Evolutionary conservation across 1,140 invertebrate species (phyloP), one percentile per base, ranked within the genome.

Genomic region (Liolophura sinensis): DNA sequence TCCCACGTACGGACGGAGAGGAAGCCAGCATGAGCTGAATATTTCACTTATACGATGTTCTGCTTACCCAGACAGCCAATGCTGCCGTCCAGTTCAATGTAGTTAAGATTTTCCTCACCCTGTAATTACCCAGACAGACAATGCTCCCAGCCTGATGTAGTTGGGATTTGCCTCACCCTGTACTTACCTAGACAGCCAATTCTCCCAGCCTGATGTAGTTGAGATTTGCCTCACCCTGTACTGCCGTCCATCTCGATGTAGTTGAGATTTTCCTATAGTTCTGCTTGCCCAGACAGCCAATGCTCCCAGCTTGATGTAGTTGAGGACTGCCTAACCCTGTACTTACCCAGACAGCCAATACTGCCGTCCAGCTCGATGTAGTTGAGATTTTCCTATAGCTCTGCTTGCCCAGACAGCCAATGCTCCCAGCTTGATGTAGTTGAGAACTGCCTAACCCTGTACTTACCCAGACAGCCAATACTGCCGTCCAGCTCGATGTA

Each of bases 181-280:
- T 49, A 75, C 76, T 72, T 77, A 91, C 90, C 90, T 69, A 93
- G 82, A 82, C 92, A 94, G 54, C 96, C 98, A 82, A 99, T 99
- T 83, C 97, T 98, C 96, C 92, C 91, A 99, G 93, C 66, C 92
- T 93, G 78, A 99, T 96, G 83, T 99, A 99, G 82, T 97, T 98
- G 20, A 99, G 87, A 84, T 97, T 94, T 68, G 90, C 89, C 80
- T 93, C n/a, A n/a, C n/a, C n/a, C n/a, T n/a, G 82, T 94, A 92
- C 22, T 92, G n/a, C n/a, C n/a, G n/a, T n/a, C n/a, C n/a, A n/a
- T n/a, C n/a, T n/a, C n/a, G n/a, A n/a, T n/a, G n/a, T n/a, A n/a
- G n/a, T n/a, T n/a, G n/a, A n/a, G n/a, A n/a, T n/a, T n/a, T n/a
- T n/a, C n/a, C n/a, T n/a, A n/a, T n/a, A n/a, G n/a, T n/a, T n/a